Conservation (phyloP, 1,140 invertebrate species). For the Luehdorfia chinensis region DNA sequence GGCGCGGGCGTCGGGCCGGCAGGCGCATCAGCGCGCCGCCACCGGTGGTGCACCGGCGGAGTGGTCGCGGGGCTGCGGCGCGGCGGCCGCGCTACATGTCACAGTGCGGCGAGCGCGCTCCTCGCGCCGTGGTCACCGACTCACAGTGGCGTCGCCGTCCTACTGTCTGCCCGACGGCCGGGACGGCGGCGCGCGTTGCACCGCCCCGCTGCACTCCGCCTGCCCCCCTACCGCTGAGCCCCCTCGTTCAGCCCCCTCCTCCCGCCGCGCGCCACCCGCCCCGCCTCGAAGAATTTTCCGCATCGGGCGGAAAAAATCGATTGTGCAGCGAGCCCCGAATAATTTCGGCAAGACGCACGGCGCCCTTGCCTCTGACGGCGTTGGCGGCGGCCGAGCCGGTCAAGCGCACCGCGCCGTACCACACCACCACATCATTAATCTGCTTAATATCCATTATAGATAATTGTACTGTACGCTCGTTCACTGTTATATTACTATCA, state of each 20-base stretch:
- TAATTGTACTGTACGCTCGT: no score
- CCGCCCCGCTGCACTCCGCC: constrained; percentile 69
- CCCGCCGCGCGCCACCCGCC: constrained; percentile 50
- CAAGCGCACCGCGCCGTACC: constrained; percentile 40
- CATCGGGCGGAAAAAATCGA: constrained; percentile 74
- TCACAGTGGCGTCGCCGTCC: constrained; percentile 71
- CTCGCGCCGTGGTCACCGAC: constrained; percentile 68
- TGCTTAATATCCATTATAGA: no score
- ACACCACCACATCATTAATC: no score
- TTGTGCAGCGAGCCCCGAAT: constrained; percentile 72
- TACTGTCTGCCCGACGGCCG: constrained; percentile 67
- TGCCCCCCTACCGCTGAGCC: constrained; percentile 50
- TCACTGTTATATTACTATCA: no score
- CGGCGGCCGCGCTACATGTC: constrained; percentile 69
- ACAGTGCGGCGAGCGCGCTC: constrained; percentile 66
- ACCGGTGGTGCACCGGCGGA: constrained; percentile 29
- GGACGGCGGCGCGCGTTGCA: constrained; percentile 67
- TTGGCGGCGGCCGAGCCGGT: constrained; percentile 38
- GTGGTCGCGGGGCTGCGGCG: constrained; percentile 64
- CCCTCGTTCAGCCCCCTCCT: constrained; percentile 37
- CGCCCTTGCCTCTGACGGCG: constrained; percentile 61
- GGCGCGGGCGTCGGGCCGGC: constrained; percentile 43
- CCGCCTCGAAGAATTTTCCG: constrained; percentile 70
- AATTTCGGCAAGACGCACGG: constrained; percentile 73
- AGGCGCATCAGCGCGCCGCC: constrained; percentile 61